These are phyloP conservation scores for Microtus richardsoni DNA, from an alignment of 2,113 vertebrate species.

Conservation along the genomic window DNA sequence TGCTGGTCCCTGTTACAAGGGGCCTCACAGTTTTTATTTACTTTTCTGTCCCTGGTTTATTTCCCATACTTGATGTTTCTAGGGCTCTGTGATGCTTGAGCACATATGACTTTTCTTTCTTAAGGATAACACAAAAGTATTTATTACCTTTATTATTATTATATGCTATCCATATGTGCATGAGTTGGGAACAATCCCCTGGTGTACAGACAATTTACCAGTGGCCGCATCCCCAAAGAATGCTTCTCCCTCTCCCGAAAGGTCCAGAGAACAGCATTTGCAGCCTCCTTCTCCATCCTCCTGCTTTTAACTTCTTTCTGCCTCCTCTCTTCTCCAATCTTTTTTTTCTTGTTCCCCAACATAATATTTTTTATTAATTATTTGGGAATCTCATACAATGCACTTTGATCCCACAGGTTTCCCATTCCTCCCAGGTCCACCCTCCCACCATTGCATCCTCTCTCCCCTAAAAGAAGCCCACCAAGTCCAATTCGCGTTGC, in stretches of 20 bases:
- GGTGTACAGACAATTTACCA: background rate
- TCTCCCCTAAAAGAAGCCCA: too few relatives aligned
- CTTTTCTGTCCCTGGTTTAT: background rate
- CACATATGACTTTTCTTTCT: background rate
- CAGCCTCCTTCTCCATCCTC: background rate
- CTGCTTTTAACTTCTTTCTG: background rate
- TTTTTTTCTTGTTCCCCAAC: background rate
- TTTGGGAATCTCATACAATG: background rate
- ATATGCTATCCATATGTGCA: background rate
- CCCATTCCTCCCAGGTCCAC: background rate
- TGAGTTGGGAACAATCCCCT: background rate
- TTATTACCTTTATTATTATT: background rate
- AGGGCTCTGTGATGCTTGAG: background rate
- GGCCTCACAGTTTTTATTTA: background rate
- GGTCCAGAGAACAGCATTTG: background rate
- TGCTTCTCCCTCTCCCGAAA: background rate
- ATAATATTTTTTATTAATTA: background rate
- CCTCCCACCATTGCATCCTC: background rate
- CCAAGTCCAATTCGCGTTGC: background rate
- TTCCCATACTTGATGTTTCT: background rate
- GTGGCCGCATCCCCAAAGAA: background rate
- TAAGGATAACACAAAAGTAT: background rate
- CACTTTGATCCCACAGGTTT: background rate
- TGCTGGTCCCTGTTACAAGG: background rate
- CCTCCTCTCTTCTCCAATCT: background rate